These are phyloP conservation scores for Mastomys coucha DNA, from an alignment of 2,113 vertebrate species.

Conservation along the genomic window DNA sequence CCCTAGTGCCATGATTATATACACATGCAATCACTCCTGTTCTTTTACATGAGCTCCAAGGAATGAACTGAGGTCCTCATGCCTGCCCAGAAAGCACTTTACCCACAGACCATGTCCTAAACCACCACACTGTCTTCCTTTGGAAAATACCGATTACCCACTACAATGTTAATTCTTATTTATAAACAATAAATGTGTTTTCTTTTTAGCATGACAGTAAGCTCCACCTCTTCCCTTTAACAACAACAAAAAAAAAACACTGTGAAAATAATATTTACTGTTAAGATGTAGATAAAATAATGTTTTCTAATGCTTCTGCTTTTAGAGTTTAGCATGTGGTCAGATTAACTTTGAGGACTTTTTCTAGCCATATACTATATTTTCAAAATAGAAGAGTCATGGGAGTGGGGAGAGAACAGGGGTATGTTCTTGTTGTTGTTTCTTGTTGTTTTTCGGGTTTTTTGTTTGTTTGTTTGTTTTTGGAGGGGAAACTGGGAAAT, in stretches of 20 bases:
- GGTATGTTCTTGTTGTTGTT: no score
- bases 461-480: no score
- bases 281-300: neutral
- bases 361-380: constrained; percentile 28
- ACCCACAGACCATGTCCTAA: no score
- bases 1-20: neutral
- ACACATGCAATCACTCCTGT: neutral
- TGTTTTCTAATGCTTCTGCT: neutral
- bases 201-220: constrained; percentile 23
- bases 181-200: constrained; percentile 50
- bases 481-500: no score
- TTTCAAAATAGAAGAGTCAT: constrained; percentile 30
- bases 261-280: constrained; percentile 41
- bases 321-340: constrained; percentile 13
- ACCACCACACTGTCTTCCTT: neutral
- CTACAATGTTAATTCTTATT: constrained; percentile 39
- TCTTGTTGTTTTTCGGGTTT: no score
- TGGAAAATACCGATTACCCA: neutral
- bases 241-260: constrained; percentile 38
- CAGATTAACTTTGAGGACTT: constrained; percentile 35
- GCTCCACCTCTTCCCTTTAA: constrained; percentile 23
- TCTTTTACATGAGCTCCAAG: neutral
- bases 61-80: neutral
- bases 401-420: no score
- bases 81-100: neutral